Evolutionary conservation across 2,113 vertebrate genomes (phyloP), one percentile per base, ranked within the genome.

Genomic region (Chlorodrepanis virens): DNA sequence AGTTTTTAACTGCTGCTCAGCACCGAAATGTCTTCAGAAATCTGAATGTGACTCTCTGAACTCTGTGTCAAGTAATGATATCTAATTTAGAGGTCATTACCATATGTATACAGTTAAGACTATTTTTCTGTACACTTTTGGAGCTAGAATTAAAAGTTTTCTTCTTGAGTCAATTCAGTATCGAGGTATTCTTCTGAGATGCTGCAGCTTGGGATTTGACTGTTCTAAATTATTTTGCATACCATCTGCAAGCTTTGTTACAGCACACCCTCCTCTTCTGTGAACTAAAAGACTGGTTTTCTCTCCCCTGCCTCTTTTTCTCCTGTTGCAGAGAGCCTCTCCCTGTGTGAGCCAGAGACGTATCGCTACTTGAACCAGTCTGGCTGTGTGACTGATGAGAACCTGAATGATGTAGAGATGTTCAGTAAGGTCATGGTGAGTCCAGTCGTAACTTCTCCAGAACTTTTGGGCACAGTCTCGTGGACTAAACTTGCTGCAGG

Each of bases 391-490:
- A 96, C 97, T 69, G 98, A 99, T 85, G 97, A 97, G 90, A 98
- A 98, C 70, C 96, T 99, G 89, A 98, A 99, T 83, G 99, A 99
- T 68, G 83, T 94, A 78, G 97, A 98, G 78, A 98, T 99, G 89
- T 99, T 98, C 95, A 96, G 97, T 84, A 99, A 98, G 70, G 98
- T 99, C 74, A 98, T 99, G 99, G 99, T 99, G 93, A 98, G 98
- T 96, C 16, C 52, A 83, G 21, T 39, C 56, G n/a, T 82, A 87
- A 60, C 29, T 79, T 20, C 53, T 77, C 35, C 35, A 79, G 75
- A 84, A 45, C 12, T 71, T 76, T 18, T 75, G 33, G 24, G 33
- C 39, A 59, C 44, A 69, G 16, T 39, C 20, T 50, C 15, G 5
- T 12, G 37, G 57, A 21, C 54, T 80, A 90, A 93, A 64, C 0